A percentile compares a stretch with the other conserved stretches of the same genome.
These are phyloP conservation scores for Triplophysa rosa DNA, from an alignment of 2,113 vertebrate species.

Conservation along the genomic window DNA sequence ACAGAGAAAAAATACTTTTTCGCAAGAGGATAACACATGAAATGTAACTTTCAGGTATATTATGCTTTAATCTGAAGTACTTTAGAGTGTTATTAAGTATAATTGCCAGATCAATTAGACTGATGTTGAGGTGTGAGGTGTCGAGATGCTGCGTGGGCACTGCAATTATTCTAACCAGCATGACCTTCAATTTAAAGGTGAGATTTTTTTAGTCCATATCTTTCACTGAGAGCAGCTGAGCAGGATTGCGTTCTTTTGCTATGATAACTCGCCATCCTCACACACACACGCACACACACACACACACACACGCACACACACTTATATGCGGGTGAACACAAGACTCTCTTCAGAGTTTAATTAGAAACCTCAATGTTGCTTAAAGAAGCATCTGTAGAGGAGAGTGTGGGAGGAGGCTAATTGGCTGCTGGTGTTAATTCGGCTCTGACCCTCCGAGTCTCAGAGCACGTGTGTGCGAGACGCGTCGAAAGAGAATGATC, in stretches of 20 bases:
- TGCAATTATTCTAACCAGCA: slow-evolving; percentile 50
- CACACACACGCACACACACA: slow-evolving; percentile 18
- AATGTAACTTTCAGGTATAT: slow-evolving; percentile 5
- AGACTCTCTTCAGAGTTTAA: slow-evolving; percentile 48
- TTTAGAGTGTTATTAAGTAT: slow-evolving; percentile 54
- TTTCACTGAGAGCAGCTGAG: slow-evolving; percentile 7
- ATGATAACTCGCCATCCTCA: not conserved
- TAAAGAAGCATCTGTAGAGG: slow-evolving; percentile 45
- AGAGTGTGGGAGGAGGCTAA: slow-evolving; percentile 47
- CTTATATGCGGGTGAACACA: not conserved
- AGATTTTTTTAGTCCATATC: slow-evolving; percentile 35
- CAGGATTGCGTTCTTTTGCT: not conserved
- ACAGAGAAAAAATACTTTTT: not conserved
- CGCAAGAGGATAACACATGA: not conserved
- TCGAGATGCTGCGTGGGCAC: slow-evolving; percentile 42
- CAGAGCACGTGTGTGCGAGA: not conserved
- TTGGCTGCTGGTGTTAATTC: slow-evolving; percentile 40
- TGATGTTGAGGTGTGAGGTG: slow-evolving; percentile 26
- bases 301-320: slow-evolving; percentile 11
- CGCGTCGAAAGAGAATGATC: slow-evolving; percentile 5
- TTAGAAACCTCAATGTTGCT: slow-evolving; percentile 49
- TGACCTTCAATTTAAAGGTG: slow-evolving; percentile 50
- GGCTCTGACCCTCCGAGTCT: slow-evolving; percentile 13
- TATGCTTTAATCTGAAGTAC: slow-evolving; percentile 47
- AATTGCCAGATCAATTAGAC: slow-evolving; percentile 50